Conservation (phyloP, 2,113 vertebrate species). For the Callithrix jacchus region DNA sequence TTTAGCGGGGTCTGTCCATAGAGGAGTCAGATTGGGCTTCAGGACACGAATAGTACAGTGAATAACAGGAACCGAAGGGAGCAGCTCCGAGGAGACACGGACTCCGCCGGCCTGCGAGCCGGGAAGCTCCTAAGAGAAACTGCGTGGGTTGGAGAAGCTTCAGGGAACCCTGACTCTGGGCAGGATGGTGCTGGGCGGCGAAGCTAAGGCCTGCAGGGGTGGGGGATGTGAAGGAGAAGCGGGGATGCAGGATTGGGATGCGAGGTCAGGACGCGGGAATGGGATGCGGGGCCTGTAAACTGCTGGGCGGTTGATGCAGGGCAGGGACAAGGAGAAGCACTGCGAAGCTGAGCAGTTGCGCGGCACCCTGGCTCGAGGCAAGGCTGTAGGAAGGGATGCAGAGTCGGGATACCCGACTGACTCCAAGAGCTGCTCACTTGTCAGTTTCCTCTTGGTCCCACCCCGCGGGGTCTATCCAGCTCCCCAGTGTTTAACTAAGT, state of each 20-base stretch:
- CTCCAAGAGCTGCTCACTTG: slow-evolving; percentile 46
- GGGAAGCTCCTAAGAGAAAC: neutral
- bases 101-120: neutral
- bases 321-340: neutral
- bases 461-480: slow-evolving; percentile 87
- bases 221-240: neutral
- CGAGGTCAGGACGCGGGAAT: neutral
- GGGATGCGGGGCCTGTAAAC: neutral
- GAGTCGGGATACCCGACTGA: neutral
- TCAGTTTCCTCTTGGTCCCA: slow-evolving; percentile 87
- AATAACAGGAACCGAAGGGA: neutral
- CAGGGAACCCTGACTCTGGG: neutral
- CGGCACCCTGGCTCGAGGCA: neutral
- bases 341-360: neutral
- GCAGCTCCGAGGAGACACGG: neutral
- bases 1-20: neutral
- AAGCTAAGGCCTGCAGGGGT: neutral
- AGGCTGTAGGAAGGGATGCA: neutral
- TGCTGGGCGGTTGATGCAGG: neutral
- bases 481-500: slow-evolving; percentile 90
- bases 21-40: neutral
- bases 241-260: neutral
- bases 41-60: neutral
- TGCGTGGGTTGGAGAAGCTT: neutral
- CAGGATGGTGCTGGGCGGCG: neutral